These are phyloP conservation scores for Atta colombica DNA, from an alignment of 1,140 invertebrate species.

Conservation along the genomic window DNA sequence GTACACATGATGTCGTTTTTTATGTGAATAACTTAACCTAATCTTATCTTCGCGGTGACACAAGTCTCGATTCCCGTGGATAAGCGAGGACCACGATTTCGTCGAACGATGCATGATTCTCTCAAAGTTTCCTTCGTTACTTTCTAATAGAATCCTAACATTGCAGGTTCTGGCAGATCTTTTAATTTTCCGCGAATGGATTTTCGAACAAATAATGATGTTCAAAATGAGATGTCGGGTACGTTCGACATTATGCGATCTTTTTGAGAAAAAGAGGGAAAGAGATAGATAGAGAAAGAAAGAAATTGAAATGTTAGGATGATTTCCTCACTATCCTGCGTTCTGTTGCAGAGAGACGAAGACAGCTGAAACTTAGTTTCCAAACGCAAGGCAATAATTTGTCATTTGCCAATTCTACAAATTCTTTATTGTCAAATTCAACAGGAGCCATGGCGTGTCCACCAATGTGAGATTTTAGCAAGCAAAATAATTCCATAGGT, in stretches of 20 bases:
- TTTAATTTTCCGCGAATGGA: conserved; percentile 85
- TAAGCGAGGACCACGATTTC: not conserved
- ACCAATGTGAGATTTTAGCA: conserved; percentile 78
- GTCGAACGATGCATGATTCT: not conserved
- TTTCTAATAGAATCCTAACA: conserved; percentile 9
- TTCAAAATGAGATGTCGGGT: conserved; percentile 84
- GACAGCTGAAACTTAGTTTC: conserved; percentile 84
- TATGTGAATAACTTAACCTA: conserved; percentile 69
- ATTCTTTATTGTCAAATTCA: conserved; percentile 82
- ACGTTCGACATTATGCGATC: conserved; percentile 16
- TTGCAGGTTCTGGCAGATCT: conserved; percentile 80
- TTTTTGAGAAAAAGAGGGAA: not conserved
- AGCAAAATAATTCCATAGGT: conserved; percentile 7
- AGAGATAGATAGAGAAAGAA: not conserved
- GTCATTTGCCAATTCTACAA: conserved; percentile 83
- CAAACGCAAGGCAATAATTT: conserved; percentile 81
- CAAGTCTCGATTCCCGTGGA: not conserved
- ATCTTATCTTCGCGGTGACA: not conserved
- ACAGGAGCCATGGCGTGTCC: conserved; percentile 78
- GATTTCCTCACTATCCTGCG: not conserved
- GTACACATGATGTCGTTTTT: not conserved
- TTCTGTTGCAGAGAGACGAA: conserved; percentile 81
- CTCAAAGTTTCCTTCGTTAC: no score
- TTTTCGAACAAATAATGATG: conserved; percentile 83
- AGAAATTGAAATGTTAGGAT: not conserved